A percentile compares a stretch with the other conserved stretches of the same genome.
phyloP scores from a whole-genome alignment of 2,888 invertebrate species.

The Hirtodrosophila cameraria region DNA sequence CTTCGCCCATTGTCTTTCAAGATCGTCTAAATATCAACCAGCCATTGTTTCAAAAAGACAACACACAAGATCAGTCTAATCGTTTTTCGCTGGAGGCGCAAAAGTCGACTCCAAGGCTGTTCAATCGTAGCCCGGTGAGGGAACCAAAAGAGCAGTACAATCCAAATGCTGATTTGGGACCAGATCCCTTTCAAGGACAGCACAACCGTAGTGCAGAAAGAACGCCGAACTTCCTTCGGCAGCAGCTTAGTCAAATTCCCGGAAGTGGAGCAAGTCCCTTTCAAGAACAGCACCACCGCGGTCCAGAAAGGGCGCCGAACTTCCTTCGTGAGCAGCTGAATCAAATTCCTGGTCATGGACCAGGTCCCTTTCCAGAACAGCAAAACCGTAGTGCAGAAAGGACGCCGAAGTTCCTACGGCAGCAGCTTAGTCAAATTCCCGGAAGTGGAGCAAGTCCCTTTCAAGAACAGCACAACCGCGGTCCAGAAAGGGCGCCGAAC shows the following conservation, averaged over 20 bases:
- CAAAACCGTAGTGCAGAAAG: not conserved
- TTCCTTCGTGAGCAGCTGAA: not conserved
- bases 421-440: not conserved
- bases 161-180: not conserved
- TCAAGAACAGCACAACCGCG: not conserved
- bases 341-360: not conserved
- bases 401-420: not conserved
- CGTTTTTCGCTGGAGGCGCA: not conserved
- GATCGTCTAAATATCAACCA: not conserved
- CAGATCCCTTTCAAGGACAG: not conserved
- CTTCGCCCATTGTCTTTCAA: not conserved
- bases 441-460: not conserved
- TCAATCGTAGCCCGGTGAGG: slow-evolving; percentile 1
- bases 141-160: not conserved
- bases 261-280: not conserved
- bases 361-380: not conserved
- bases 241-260: not conserved
- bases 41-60: not conserved
- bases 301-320: not conserved
- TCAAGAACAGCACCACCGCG: not conserved
- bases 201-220: not conserved
- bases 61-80: not conserved
- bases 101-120: not conserved
- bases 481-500: not conserved
- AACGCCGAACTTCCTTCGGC: not conserved